phyloP scores from a whole-genome alignment of 2,888 invertebrate species.

The Spatulosminthurus flaviceps region DNA sequence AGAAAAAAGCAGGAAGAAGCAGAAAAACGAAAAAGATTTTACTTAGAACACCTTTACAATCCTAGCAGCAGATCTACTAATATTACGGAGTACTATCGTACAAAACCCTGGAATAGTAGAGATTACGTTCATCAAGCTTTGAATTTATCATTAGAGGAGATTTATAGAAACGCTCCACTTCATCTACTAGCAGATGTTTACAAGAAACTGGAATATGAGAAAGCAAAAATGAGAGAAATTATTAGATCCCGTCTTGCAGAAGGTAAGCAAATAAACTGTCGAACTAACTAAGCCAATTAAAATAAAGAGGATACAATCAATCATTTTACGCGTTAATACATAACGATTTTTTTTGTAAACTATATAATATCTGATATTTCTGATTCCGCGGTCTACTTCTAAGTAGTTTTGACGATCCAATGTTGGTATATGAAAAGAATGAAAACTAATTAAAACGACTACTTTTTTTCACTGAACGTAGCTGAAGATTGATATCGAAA shows the following conservation, averaged over 20 bases:
- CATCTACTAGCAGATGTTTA: conserved; percentile 59
- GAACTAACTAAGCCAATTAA: no score
- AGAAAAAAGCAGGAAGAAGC: conserved; percentile 57
- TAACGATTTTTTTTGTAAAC: no score
- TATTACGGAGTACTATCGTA: conserved; percentile 46
- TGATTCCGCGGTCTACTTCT: no score
- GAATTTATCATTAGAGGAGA: conserved; percentile 54
- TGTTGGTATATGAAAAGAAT: no score
- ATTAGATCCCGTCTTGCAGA: conserved; percentile 58
- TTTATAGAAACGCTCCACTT: conserved; percentile 59
- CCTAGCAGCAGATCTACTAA: background rate
- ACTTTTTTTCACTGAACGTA: no score
- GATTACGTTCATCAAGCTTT: conserved; percentile 61
- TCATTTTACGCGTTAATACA: no score
- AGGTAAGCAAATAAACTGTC: conserved; percentile 32
- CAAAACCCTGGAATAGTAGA: conserved; percentile 56
- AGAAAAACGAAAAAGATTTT: conserved; percentile 49
- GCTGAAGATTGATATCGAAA: conserved; percentile 22
- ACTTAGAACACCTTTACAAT: conserved; percentile 44
- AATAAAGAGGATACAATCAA: no score
- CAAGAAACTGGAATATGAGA: conserved; percentile 58
- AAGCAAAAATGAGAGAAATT: conserved; percentile 58
- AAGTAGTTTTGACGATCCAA: no score
- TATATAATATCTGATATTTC: no score
- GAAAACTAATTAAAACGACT: no score